Conservation (phyloP, 2,113 vertebrate species). For the Nibea coibor region DNA sequence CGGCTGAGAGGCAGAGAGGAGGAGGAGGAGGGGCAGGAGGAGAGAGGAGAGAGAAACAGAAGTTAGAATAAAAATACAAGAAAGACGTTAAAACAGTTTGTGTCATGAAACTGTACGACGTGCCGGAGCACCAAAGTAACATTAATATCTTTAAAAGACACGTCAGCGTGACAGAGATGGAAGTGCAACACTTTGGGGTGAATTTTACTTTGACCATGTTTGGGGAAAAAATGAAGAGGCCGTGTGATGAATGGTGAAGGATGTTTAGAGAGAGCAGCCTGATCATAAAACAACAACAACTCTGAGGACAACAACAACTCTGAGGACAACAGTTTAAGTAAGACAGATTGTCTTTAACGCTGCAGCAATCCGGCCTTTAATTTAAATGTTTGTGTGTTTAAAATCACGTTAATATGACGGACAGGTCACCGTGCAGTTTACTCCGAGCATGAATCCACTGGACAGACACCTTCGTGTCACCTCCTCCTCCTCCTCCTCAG, state of each 20-base stretch:
- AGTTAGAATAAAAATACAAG: background rate
- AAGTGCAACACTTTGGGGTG: too few relatives aligned
- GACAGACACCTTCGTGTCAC: background rate
- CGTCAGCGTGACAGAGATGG: too few relatives aligned
- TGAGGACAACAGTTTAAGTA: background rate
- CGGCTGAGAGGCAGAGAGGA: conserved; percentile 83
- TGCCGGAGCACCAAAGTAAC: background rate
- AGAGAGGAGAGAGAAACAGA: conserved; percentile 30
- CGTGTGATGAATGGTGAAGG: background rate
- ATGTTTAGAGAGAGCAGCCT: background rate
- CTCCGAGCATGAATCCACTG: background rate
- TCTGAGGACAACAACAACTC: background rate
- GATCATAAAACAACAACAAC: too few relatives aligned
- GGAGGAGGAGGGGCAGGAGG: conserved; percentile 1
- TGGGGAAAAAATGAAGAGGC: conserved; percentile 4
- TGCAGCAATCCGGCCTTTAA: background rate
- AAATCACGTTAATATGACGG: too few relatives aligned
- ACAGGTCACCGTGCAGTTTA: too few relatives aligned
- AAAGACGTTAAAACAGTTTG: background rate
- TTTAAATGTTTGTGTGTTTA: too few relatives aligned
- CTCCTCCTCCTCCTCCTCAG: background rate
- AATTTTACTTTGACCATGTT: conserved; percentile 21
- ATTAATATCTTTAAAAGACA: background rate
- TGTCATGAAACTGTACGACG: too few relatives aligned
- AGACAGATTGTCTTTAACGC: background rate